Base-by-base conservation (phyloP, 2,888 invertebrate genomes). In the Tetrapedia diversipes region DNA sequence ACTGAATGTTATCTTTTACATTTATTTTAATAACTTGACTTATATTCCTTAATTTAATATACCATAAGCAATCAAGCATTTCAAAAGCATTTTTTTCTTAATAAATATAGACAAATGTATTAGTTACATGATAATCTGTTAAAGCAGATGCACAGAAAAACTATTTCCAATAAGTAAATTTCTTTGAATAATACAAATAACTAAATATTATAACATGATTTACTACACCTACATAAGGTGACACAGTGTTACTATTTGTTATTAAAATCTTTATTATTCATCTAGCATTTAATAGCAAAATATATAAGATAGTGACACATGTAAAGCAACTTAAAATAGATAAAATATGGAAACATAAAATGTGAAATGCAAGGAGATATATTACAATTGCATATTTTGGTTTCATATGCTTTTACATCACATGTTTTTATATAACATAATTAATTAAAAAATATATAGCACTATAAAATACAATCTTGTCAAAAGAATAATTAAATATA, bases 281-380 rank as follows among this genome's bases (percentile, higher is more conserved):
- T 2, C 47, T 43, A 16, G 39, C 54, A 19, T 47, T 24, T 39
- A 47, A 60, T 57, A 27, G 41, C 60, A 24, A 29, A 39, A 64
- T 27, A 47, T 56, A 59, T 16, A 32, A n/a, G 65, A 69, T 41
- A 66, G 27, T 67, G 54, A 51, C 59, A 60, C 66, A 71, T 74
- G 78, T 79, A 84, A 86, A 86, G 86, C 83, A 82, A 74, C 65
- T 74, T 57, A 67, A 72, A 72, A 79, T 63, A 57, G 72, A 79
- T 41, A 51, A 65, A 81, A 79, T 22, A 43, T 78, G 71, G 77
- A 41, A 79, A 84, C 49, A 66, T 11, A 77, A 82, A 59, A 75
- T 69, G 70, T 86, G 87, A 79, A 72, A 67, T 85, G 79, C 77
- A 72, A 39, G 59, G 63, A 79, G 19, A 72, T 64, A 63, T 66